Percentiles rank a stretch among this genome's conserved stretches.
phyloP scores from a whole-genome alignment of 2,888 invertebrate species.

The Ophion ventricosus region DNA sequence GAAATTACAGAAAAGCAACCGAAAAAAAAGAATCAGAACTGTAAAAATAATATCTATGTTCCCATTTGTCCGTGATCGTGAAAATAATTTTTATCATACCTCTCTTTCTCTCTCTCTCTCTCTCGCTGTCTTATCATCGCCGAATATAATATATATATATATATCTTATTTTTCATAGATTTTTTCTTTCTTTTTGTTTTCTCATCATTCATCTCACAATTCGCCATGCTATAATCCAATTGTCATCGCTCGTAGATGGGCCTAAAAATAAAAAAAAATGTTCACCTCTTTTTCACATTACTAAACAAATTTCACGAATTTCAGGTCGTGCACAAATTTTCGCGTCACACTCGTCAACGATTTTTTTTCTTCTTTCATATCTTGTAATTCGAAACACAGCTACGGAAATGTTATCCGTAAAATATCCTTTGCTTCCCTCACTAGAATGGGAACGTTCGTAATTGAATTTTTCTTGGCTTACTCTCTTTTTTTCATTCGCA shows the following conservation, averaged over 20 bases:
- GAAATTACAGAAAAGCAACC: constrained; percentile 46
- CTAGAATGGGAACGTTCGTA: constrained; percentile 71
- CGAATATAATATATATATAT: constrained; percentile 66
- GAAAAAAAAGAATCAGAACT: constrained; percentile 63
- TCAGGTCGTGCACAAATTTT: constrained; percentile 31
- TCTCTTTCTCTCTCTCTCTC: constrained; percentile 25
- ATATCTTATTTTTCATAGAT: constrained; percentile 72
- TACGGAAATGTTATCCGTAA: constrained; percentile 37
- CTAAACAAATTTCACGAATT: constrained; percentile 34
- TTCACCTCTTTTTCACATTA: constrained; percentile 48
- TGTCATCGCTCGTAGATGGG: constrained; percentile 67
- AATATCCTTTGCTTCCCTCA: constrained; percentile 60
- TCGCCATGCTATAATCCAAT: constrained; percentile 54
- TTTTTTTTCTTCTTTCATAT: constrained; percentile 8
- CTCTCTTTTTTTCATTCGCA: constrained; percentile 40
- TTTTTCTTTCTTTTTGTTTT: constrained; percentile 52
- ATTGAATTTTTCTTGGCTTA: constrained; percentile 69
- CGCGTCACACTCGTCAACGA: constrained; percentile 46
- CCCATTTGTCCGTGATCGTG: constrained; percentile 54
- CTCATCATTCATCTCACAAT: constrained; percentile 7
- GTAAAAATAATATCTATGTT: constrained; percentile 68
- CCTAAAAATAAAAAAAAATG: constrained; percentile 68
- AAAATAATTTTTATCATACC: constrained; percentile 39
- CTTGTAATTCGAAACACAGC: constrained; percentile 43
- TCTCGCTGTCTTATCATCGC: constrained; percentile 53